Evolutionary conservation across 2,888 invertebrate genomes (phyloP), one percentile per base, ranked within the genome.

Genomic region (Spilarctia lutea): DNA sequence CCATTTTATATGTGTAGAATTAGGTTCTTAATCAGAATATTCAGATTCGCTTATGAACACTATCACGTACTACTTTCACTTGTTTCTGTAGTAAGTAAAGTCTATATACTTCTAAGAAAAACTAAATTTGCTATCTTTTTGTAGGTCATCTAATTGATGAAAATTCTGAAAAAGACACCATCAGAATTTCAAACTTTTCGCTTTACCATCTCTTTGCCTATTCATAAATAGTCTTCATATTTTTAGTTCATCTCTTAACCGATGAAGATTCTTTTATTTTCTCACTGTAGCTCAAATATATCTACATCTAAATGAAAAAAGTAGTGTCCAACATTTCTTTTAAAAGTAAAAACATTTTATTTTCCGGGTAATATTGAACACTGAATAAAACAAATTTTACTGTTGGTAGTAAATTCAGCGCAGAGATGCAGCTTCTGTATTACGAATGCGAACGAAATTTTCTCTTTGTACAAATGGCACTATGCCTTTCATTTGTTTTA

Each of bases 401-500:
- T 76, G 76, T 75, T 76, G 75, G 77, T 72, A 76, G 72, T 81
- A 84, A 82, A 85, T 84, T 79, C 45, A 75, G 74, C 45, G 77
- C 45, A 69, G 63, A 71, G 73, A 48, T 78, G 71, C 75, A 73
- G 67, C 48, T 45, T 63, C 73, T 74, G 77, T 71, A 71, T 76
- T 76, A 79, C 76, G 74, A 82, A 79, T 76, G 76, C 74, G 80
- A 73, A 82, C 81, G 81, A 84, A 86, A 86, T 84, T 81, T 79
- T 73, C 80, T 76, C 75, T 74, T 80, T 66, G 79, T 77, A 86
- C 82, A 86, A 87, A 87, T 73, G 65, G 81, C 78, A 80, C 74
- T 73, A 73, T 87, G 79, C 83, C 83, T 84, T 86, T 84, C 85
- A 85, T 86, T 84, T 84, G 78, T 78, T 79, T 73, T 78, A 78